Evolutionary conservation across 2,113 vertebrate genomes (phyloP).

Genomic region (Thalassarche chlororhynchos): DNA sequence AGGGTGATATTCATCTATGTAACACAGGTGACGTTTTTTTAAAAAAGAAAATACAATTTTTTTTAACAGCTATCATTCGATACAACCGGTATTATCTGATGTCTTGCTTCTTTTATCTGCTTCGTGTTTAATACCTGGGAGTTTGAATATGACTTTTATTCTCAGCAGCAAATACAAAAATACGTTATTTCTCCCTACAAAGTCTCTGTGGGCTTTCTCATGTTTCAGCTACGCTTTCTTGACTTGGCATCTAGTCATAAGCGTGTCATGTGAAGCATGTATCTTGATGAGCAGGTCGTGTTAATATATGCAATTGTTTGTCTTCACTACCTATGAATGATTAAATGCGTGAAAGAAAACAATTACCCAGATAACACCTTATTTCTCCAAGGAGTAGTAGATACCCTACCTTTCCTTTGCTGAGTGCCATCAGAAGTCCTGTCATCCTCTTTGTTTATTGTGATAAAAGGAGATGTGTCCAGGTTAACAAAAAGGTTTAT

Average conservation of each 20-base stretch:
- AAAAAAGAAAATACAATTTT: neutral
- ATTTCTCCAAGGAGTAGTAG: neutral
- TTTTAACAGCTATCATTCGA: neutral
- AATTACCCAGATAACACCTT: neutral
- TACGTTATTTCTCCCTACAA: neutral
- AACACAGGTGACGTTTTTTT: neutral
- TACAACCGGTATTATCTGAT: neutral
- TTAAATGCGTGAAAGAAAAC: neutral
- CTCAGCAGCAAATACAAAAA: neutral
- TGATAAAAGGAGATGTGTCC: neutral
- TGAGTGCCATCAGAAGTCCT: neutral
- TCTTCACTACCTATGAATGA: neutral
- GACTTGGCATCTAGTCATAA: neutral
- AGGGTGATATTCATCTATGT: neutral
- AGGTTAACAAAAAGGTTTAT: neutral
- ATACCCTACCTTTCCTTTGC: neutral
- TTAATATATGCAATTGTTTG: neutral
- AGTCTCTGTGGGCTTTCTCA: neutral
- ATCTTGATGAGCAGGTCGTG: neutral
- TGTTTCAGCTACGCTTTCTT: neutral
- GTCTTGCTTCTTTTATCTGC: neutral
- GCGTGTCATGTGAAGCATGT: neutral
- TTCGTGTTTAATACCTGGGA: neutral
- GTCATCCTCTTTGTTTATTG: neutral
- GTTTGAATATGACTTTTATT: neutral